These are phyloP conservation scores for Phymatocera aterrima DNA, from an alignment of 2,888 invertebrate genomes.

Conservation along the genomic window DNA sequence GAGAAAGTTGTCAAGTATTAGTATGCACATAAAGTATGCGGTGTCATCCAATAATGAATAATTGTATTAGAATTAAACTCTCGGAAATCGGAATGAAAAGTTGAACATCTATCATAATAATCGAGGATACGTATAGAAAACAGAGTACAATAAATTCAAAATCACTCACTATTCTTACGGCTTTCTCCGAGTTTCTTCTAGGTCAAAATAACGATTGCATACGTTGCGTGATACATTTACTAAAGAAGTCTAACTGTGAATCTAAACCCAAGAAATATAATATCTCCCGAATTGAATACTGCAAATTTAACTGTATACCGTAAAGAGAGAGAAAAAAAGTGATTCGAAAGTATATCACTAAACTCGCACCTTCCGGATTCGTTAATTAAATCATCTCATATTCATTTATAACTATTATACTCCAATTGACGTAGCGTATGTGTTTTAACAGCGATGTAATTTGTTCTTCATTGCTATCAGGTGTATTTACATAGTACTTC, in stretches of 20 bases:
- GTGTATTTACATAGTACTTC: neutral
- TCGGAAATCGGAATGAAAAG: neutral
- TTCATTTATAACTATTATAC: neutral
- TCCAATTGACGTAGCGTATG: neutral
- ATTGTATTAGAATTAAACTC: neutral
- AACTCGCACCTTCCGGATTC: neutral
- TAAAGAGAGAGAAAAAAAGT: no score
- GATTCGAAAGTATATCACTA: neutral
- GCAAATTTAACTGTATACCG: neutral
- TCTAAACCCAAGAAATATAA: neutral
- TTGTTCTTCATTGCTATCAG: neutral
- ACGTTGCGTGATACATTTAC: constrained; percentile 25
- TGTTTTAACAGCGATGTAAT: no score
- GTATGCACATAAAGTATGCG: neutral
- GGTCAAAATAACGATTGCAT: constrained; percentile 27
- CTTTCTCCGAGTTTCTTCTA: constrained; percentile 34
- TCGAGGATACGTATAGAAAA: neutral
- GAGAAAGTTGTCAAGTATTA: neutral
- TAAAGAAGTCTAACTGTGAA: constrained; percentile 20
- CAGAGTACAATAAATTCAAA: neutral
- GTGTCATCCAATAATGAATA: neutral
- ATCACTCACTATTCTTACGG: neutral
- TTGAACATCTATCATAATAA: neutral
- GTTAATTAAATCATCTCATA: neutral
- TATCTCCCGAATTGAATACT: neutral